Percentiles rank a stretch among this genome's conserved stretches.
phyloP scores from a whole-genome alignment of 2,113 vertebrate species.

The Atlantisia rogersi region DNA sequence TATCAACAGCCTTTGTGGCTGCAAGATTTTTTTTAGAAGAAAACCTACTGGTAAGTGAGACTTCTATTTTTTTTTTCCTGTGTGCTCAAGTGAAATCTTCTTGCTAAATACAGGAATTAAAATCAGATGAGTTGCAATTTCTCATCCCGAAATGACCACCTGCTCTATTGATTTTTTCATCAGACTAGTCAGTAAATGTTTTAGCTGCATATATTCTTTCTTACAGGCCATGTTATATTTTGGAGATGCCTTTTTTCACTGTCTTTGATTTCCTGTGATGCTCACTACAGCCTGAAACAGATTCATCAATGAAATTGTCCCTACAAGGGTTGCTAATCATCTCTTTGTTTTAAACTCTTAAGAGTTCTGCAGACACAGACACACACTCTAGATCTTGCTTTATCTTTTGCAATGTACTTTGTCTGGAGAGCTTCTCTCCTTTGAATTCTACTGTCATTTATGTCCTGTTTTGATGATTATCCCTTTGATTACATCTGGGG shows the following conservation, averaged over 20 bases:
- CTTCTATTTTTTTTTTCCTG: not conserved
- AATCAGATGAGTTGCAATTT: not conserved
- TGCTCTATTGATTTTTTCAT: constrained; percentile 1
- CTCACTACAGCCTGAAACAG: not conserved
- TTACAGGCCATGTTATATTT: not conserved
- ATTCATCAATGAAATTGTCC: not conserved
- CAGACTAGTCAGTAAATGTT: not conserved
- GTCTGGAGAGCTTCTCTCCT: not conserved
- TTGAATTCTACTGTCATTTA: not conserved
- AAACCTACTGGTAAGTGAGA: not conserved
- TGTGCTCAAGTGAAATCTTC: not conserved
- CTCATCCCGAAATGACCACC: not conserved
- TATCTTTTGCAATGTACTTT: not conserved
- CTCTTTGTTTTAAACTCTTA: not conserved
- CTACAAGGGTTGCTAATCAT: not conserved
- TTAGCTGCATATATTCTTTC: not conserved
- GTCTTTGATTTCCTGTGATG: constrained; percentile 14
- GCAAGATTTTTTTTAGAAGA: not conserved
- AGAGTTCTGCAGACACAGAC: not conserved
- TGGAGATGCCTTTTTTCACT: not conserved
- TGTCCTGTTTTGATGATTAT: not conserved
- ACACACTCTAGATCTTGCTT: not conserved
- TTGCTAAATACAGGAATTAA: not conserved
- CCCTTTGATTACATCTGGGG: not conserved
- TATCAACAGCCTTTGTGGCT: not conserved